A percentile compares a stretch with the other conserved stretches of the same genome.
Evolutionary conservation across 1,140 invertebrate species (phyloP).

Genomic region (Lycorma delicatula): DNA sequence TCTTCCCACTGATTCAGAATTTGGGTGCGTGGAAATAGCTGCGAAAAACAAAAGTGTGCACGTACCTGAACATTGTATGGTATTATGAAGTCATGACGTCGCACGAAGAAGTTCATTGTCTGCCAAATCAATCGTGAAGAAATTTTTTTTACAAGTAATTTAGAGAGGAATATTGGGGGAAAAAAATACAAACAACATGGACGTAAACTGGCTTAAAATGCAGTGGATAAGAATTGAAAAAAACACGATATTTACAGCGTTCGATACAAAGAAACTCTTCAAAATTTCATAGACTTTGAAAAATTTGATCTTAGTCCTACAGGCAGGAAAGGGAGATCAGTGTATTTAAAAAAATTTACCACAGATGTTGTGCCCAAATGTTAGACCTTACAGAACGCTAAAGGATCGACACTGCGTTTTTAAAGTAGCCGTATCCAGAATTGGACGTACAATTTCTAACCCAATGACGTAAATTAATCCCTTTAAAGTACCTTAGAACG

Average conservation of each 20-base stretch:
- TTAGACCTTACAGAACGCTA: too few species aligned
- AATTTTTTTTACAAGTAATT: neutral
- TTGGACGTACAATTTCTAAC: too few species aligned
- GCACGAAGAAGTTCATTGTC: neutral
- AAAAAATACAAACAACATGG: neutral
- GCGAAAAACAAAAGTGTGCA: conserved; percentile 3
- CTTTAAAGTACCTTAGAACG: too few species aligned
- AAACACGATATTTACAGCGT: conserved; percentile 2
- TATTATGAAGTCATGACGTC: neutral
- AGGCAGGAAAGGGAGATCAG: neutral
- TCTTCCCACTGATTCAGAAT: neutral
- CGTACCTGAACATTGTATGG: neutral
- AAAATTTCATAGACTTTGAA: neutral
- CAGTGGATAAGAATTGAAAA: conserved; percentile 5
- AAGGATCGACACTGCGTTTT: too few species aligned
- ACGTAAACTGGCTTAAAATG: conserved; percentile 3
- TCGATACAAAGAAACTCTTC: neutral
- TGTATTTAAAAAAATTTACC: neutral
- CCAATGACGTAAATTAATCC: too few species aligned
- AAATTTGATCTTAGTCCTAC: conserved; percentile 1
- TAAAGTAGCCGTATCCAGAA: too few species aligned
- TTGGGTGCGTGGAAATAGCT: conserved; percentile 1
- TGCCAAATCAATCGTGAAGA: neutral
- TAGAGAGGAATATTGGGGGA: conserved; percentile 2
- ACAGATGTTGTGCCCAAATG: neutral